Evolutionary conservation across 2,888 invertebrate genomes (phyloP).

Genomic region (Drosophila lutescens): DNA sequence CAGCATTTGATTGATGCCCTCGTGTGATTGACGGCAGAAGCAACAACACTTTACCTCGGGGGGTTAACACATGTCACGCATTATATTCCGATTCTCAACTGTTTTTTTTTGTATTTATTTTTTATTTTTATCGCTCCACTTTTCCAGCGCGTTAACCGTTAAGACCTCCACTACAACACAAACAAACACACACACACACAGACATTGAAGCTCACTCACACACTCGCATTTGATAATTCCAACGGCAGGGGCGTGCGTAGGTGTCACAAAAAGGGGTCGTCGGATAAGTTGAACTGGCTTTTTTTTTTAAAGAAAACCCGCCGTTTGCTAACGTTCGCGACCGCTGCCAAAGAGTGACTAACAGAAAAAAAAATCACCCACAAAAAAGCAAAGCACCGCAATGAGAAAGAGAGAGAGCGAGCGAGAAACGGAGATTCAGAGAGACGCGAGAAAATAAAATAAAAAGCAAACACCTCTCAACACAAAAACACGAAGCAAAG

Average conservation of each 20-base stretch:
- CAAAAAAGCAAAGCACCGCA: constrained; percentile 11
- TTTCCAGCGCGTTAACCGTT: constrained; percentile 34
- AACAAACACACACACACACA: constrained; percentile 4
- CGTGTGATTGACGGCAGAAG: constrained; percentile 57
- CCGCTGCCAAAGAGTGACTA: constrained; percentile 77
- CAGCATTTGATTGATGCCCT: constrained; percentile 68
- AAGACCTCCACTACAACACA: constrained; percentile 20
- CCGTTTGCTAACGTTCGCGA: constrained; percentile 64
- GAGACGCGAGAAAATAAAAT: constrained; percentile 33
- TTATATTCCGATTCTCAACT: constrained; percentile 29
- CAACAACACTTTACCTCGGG: constrained; percentile 53
- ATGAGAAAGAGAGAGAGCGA: constrained; percentile 16
- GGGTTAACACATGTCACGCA: constrained; percentile 40
- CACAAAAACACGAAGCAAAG: constrained; percentile 46
- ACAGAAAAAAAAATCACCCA: constrained; percentile 50
- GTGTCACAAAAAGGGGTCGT: constrained; percentile 23
- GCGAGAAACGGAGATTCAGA: constrained; percentile 22
- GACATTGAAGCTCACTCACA: constrained; percentile 35
- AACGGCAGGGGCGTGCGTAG: constrained; percentile 29
- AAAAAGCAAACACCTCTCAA: constrained; percentile 42
- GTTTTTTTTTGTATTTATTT: constrained; percentile 12
- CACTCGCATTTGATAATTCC: constrained; percentile 42
- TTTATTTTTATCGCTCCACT: constrained; percentile 25
- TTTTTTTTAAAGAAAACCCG: constrained; percentile 45
- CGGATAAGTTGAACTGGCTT: constrained; percentile 44